Evolutionary conservation across 2,113 vertebrate genomes (phyloP), one percentile per base, ranked within the genome.

Genomic region (Pituophis catenifer): DNA sequence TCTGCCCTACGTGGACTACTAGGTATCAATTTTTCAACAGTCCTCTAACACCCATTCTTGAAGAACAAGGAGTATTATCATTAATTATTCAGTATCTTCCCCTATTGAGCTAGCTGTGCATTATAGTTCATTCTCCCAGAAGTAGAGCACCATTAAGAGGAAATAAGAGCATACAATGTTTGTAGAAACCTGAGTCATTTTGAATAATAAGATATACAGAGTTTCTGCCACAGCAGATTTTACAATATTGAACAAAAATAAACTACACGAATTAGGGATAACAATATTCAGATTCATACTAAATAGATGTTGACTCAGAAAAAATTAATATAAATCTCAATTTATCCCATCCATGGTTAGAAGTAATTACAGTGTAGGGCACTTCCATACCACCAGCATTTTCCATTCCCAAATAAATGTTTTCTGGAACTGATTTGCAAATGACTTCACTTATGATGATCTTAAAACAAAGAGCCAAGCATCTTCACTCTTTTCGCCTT

Each of bases 21-120:
- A 91, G 24, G 17, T 70, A 53, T 54, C 89, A 38, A 48, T 92
- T 89, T 93, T 55, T 52, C 33, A 89, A 93, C 6, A 89, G 54
- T 24, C 17, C 55, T 53, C 44, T 54, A 24, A n/a, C 33, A 38
- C 17, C 50, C 54, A 59, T 52, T 38, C 11, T 90, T 87, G 38
- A 88, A 85, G 62, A 52, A 38, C 38, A 93, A 52, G 87, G 54
- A 85, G 21, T 15, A 91, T 91, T 88, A 89, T 52, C 86, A 81
- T 91, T 29, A 21, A 89, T 89, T 93, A 89, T 93, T 93, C 86
- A 91, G n/a, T 85, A 62, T n/a, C 29, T 50, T 88, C 26, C 57
- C 86, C 86, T 93, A 38, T 52, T 85, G 21, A 85, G 86, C 86
- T 50, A 75, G 4, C 62, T 89, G 29, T 91, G 62, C 58, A 93